Evolutionary conservation across 1,140 invertebrate species (phyloP).

Genomic region (Lepidostoma basale): DNA sequence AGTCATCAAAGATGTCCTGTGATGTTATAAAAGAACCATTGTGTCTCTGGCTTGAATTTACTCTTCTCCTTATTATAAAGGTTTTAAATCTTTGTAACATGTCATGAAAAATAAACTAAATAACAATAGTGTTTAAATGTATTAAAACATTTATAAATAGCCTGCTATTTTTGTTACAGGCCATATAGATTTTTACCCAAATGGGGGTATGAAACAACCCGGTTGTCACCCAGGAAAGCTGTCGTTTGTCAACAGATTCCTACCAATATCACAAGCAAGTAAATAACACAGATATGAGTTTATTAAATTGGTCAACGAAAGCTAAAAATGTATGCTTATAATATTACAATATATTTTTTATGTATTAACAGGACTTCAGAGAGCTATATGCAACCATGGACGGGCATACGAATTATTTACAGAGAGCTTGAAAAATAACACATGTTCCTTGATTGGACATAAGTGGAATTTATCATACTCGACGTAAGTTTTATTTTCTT

Average conservation of each 20-base stretch:
- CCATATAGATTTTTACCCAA: slow-evolving; percentile 72
- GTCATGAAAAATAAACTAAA: no score
- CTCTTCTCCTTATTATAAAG: no score
- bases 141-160: no score
- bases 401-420: slow-evolving; percentile 64
- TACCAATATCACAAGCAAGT: slow-evolving; percentile 53
- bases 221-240: slow-evolving; percentile 55
- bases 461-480: slow-evolving; percentile 61
- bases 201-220: slow-evolving; percentile 67
- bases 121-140: no score
- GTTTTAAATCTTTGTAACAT: no score
- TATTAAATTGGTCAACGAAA: slow-evolving; percentile 47
- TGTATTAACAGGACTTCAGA: slow-evolving; percentile 53
- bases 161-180: slow-evolving; percentile 51
- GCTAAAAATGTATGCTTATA: background rate
- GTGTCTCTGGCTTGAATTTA: no score
- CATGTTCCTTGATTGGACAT: slow-evolving; percentile 61
- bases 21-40: no score
- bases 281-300: no score
- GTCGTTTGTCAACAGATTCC: slow-evolving; percentile 51
- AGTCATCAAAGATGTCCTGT: no score
- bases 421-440: slow-evolving; percentile 58
- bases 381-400: slow-evolving; percentile 65
- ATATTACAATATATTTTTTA: background rate
- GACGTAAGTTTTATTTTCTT: slow-evolving; percentile 45